Evolutionary conservation across 23 tunicate genomes (phyloP).

Genomic region (Oikopleura dioica): DNA sequence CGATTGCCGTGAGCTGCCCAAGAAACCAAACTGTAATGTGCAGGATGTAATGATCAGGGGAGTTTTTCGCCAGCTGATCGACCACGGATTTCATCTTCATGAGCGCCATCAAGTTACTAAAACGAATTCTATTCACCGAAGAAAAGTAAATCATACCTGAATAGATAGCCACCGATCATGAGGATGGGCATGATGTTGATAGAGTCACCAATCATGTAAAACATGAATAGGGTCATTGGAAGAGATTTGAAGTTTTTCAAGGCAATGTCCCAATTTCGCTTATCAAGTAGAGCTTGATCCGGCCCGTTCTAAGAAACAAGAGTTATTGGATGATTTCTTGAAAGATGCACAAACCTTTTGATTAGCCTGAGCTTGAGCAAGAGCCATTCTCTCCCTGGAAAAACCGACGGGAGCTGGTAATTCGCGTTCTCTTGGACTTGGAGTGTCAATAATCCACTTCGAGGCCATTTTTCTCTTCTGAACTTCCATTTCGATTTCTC

Average conservation of each 20-base stretch:
- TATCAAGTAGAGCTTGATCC: constrained; percentile 26
- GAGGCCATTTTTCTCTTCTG: too few species aligned
- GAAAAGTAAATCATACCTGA: constrained; percentile 52
- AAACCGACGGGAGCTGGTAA: background rate
- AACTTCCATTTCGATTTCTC: too few species aligned
- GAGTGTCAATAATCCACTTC: constrained; percentile 5
- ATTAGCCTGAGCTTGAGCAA: background rate
- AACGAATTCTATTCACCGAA: too few species aligned
- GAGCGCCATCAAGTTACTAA: background rate
- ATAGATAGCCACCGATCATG: constrained; percentile 91
- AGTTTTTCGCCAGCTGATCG: constrained; percentile 4
- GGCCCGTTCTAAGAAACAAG: background rate
- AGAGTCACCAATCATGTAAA: constrained; percentile 93
- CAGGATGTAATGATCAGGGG: background rate
- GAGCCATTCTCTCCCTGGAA: background rate
- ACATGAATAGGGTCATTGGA: constrained; percentile 85
- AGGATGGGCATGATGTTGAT: constrained; percentile 90
- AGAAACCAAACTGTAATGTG: background rate
- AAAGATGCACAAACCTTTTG: too few species aligned
- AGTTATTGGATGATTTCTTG: too few species aligned
- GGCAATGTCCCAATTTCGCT: constrained; percentile 84
- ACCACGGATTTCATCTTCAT: background rate
- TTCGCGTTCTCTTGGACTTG: background rate
- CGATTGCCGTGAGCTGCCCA: background rate
- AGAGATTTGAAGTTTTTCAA: constrained; percentile 57